Base-by-base conservation (phyloP, 2,113 vertebrate genomes). In the Anoplopoma fimbria region DNA sequence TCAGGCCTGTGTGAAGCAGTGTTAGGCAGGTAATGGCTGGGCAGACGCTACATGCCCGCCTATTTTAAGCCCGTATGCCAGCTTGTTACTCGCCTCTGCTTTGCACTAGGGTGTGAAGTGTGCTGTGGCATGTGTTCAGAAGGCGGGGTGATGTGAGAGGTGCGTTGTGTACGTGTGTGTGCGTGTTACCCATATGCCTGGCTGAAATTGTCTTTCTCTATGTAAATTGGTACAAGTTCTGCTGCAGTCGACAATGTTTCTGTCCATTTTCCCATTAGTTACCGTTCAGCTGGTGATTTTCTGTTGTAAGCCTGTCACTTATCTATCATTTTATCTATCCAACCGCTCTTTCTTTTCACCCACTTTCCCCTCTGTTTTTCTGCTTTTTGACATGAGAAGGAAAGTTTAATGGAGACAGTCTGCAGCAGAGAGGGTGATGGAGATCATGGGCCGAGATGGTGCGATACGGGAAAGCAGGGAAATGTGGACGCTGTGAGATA, bases 401-500 rank as follows among this genome's bases (percentile, higher is more conserved):
- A 69, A 61, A 75, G 69, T 81, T 83, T 77, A 82, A 75, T 75
- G 45, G 33, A 69, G 71, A 74, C 6, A 83, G 74, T 53, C 23
- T 15, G 53, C 19, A 21, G 23, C 65, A 84, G 58, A 80, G 62
- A 21, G 58, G 60, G 61, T 67, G 76, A 82, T 79, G 70, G 75
- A 87, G 87, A 91, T 88, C 75, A 70, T 23, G 76, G 83, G 49
- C 84, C 65, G 84, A 88, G 83, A 91, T 83, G 74, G 72, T 65
- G 73, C 9, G 83, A 91, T 91, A 78, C 1, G 72, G 64, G 69
- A 65, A 87, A 83, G 81, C 76, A 72, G 81, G 85, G 74, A 91
- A 88, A 90, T 78, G 87, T 92, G 91, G 86, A 89, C 82, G 77
- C 68, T 65, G 86, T 75, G 69, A 65, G 83, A 92, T 93, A 89